Evolutionary conservation across 23 tunicate genomes (phyloP).

Genomic region (Trididemnum clinides): DNA sequence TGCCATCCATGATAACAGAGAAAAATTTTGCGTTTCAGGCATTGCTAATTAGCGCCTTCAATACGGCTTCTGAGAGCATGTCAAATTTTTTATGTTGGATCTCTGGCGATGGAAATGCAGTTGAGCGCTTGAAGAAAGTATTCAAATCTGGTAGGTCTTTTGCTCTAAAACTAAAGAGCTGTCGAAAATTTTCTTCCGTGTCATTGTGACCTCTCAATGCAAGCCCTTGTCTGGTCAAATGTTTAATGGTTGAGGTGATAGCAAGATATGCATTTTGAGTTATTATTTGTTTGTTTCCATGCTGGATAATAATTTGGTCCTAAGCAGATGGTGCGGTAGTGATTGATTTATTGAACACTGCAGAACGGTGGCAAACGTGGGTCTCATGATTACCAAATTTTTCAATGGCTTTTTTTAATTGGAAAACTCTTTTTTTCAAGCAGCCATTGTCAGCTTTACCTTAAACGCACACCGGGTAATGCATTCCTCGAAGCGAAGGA

Average conservation of each 20-base stretch:
- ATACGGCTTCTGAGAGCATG: background rate
- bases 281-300: background rate
- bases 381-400: background rate
- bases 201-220: background rate
- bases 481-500: background rate
- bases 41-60: background rate
- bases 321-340: background rate
- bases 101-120: background rate
- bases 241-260: background rate
- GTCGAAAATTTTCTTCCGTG: background rate
- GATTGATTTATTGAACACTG: background rate
- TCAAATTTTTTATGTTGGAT: background rate
- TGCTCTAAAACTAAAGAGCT: background rate
- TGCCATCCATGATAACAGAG: background rate
- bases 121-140: background rate
- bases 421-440: background rate
- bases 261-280: background rate
- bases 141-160: background rate
- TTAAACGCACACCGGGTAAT: background rate
- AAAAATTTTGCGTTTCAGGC: background rate
- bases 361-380: background rate
- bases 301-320: background rate
- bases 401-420: background rate
- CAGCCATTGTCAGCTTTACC: background rate
- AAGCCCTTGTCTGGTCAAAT: background rate